phyloP scores from a whole-genome alignment of 2,113 vertebrate species.

The Pungitius pungitius region DNA sequence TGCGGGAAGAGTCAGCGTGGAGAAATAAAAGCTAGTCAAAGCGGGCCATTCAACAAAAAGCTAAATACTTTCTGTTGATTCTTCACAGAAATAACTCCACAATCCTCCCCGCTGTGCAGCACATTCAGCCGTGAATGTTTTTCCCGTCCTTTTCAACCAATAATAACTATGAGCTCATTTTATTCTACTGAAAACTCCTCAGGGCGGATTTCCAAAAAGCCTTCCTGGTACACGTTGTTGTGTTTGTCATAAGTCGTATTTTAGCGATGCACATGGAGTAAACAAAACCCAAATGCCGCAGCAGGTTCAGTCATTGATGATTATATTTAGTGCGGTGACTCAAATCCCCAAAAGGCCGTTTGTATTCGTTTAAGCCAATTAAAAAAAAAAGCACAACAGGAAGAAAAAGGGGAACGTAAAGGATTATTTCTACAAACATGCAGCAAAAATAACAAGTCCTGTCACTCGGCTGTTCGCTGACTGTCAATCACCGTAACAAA shows the following conservation, averaged over 20 bases:
- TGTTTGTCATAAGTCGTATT: too few relatives aligned
- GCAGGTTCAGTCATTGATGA: constrained; percentile 65
- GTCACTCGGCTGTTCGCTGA: constrained; percentile 85
- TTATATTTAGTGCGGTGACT: constrained; percentile 50
- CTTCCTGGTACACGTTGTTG: constrained; percentile 49
- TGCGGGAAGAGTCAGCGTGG: constrained; percentile 44
- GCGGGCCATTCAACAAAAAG: constrained; percentile 66
- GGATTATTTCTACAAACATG: constrained; percentile 89
- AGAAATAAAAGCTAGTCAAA: constrained; percentile 63
- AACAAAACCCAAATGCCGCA: constrained; percentile 70
- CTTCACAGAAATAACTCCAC: constrained; percentile 41
- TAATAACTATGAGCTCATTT: constrained; percentile 50
- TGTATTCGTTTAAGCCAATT: constrained; percentile 74
- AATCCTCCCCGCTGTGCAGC: constrained; percentile 43
- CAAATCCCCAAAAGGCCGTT: constrained; percentile 56
- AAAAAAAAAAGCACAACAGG: constrained; percentile 47
- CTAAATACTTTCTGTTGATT: constrained; percentile 42
- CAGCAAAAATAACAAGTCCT: constrained; percentile 87
- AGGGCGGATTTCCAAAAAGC: constrained; percentile 34
- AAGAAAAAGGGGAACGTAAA: constrained; percentile 38
- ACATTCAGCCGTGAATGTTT: constrained; percentile 47
- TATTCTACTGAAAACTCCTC: constrained; percentile 49
- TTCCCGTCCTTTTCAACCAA: constrained; percentile 28
- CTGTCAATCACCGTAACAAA: constrained; percentile 86
- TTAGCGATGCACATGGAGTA: constrained; percentile 41